Base-by-base conservation (phyloP, 2,888 invertebrate genomes). In the Hypsopygia costalis region DNA sequence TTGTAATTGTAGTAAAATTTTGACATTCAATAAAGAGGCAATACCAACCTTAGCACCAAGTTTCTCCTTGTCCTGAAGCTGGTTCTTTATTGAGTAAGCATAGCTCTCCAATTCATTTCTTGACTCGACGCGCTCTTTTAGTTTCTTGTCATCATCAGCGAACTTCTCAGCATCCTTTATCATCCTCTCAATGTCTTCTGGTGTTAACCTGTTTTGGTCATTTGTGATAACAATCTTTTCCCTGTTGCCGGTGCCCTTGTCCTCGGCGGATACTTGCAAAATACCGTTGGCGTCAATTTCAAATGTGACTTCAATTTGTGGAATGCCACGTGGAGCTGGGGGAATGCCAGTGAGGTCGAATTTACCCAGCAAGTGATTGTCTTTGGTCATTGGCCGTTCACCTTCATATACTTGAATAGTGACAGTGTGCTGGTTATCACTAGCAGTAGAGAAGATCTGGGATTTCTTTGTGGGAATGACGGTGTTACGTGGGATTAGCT, bases 401-500 rank as follows among this genome's bases (percentile, higher is more conserved):
- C 99, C 99, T 89, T 99, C 99, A 79, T 97, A 99, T 0, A 98
- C 98, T 85, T 98, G 97, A 76, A 99, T 99, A 55, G 98, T 99
- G 38, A 99, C 99, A 2, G 98, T 98, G 83, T 98, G 97, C 81
- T 99, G 99, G 85, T 99, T 99, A 81, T 99, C 99, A 20, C 98
- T 96, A 41, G 99, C 98, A 0, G 99, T 99, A 0, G 98, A 98
- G 93, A 99, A 99, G 74, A 99, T 98, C 87, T 99, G 99, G 0
- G 97, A 97, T 81, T 99, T 99, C 91, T 99, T 99, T 39, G 99
- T 99, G 21, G 99, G 99, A 69, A 99, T 99, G 51, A 98, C 98
- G 16, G 99, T 99, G 91, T 99, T 99, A 62, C 99, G 91, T 40
- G 97, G 95, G 74, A 99, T 99, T 40, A 99, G 91, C 78, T 98